Evolutionary conservation across 2,797 vertebrate species (phyloP), one percentile per base, ranked within the genome.

Genomic region (Synaphobranchus kaupii): DNA sequence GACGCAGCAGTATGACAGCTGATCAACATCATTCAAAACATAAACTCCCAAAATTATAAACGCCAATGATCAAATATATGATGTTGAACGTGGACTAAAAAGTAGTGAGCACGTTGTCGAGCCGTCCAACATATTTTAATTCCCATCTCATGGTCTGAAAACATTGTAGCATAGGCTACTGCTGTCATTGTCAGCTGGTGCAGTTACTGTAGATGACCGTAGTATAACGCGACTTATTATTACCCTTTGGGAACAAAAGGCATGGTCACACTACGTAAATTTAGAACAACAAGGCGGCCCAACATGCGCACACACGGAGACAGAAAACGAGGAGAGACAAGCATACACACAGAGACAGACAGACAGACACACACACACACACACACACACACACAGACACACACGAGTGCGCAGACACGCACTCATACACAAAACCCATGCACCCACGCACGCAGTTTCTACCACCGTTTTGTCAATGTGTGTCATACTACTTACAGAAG

Each of bases 191-290:
- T 93, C 93, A 94, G 84, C 91, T 93, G 94, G 90, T 92, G 92
- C 91, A 86, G 76, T 50, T 68, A 44, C 56, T 58, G 56, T 66
- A 83, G 44, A 25, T 81, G 20, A 90, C 91, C 91, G 93, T 92
- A 94, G 93, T 93, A 94, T 91, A 92, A 93, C 93, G 88, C 91
- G 95, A 93, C 94, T 94, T 94, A 85, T 90, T 94, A 96, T 96
- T 94, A 95, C 90, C 93, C 92, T 94, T 94, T 93, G 94, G 90
- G 91, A 94, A 94, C 94, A 93, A 91, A 93, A 92, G 91, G 86
- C 91, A 90, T 91, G 52, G 89, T 90, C 92, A 90, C 88, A 88
- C 91, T 93, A 92, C 91, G 93, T 91, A 89, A 92, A 94, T 94
- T 92, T 87, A 92, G 90, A 93, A 90, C 90, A 84, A 17, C 86